Conservation (phyloP, 2,797 vertebrate genomes). For the Acipenser oxyrinchus region DNA sequence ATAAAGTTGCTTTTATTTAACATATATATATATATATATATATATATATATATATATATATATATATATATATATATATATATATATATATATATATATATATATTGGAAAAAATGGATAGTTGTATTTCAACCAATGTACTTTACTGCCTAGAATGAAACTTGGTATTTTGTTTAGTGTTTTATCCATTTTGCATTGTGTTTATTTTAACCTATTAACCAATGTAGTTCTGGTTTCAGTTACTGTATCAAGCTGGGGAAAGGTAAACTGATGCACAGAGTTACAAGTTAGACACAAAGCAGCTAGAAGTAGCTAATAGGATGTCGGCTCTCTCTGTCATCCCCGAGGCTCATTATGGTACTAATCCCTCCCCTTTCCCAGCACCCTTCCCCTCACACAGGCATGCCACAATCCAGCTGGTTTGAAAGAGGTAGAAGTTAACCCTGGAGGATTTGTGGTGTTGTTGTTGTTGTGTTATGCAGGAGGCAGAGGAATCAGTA, state of each 20-base stretch:
- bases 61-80: too few relatives aligned
- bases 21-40: too few relatives aligned
- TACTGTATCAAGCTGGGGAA: not conserved
- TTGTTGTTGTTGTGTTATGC: slow-evolving; percentile 64
- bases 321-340: slow-evolving; percentile 4
- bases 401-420: slow-evolving; percentile 68
- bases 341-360: slow-evolving; percentile 25
- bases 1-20: too few relatives aligned
- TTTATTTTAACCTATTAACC: too few relatives aligned
- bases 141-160: too few relatives aligned
- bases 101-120: too few relatives aligned
- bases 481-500: slow-evolving; percentile 80
- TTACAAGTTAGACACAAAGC: slow-evolving; percentile 3
- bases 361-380: slow-evolving; percentile 31
- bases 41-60: too few relatives aligned
- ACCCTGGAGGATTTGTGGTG: slow-evolving; percentile 18
- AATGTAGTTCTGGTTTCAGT: too few relatives aligned
- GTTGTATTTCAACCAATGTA: too few relatives aligned
- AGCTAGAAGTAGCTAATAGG: slow-evolving; percentile 31
- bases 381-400: slow-evolving; percentile 48
- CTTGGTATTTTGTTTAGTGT: too few relatives aligned
- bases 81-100: too few relatives aligned
- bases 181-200: too few relatives aligned
- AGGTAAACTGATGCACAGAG: not conserved
- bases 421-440: slow-evolving; percentile 46